Evolutionary conservation across 2,888 invertebrate species (phyloP).

Genomic region (Deilephila elpenor): DNA sequence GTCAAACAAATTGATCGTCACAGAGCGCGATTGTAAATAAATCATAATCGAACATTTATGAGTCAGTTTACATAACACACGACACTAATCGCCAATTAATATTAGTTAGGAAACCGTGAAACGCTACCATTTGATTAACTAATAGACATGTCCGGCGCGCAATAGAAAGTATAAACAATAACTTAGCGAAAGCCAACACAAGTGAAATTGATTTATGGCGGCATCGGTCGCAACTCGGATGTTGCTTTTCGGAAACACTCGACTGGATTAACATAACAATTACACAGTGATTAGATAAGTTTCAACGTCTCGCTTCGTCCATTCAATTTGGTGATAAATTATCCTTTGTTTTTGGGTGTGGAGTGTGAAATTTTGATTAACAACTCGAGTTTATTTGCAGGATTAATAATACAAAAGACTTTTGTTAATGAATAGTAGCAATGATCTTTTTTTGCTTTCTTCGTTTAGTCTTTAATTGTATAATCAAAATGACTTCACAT

Average conservation of each 20-base stretch:
- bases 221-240: constrained; percentile 58
- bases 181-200: constrained; percentile 77
- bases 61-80: constrained; percentile 33
- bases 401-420: not conserved
- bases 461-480: no score
- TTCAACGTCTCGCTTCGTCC: constrained; percentile 34
- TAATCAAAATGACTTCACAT: no score
- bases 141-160: constrained; percentile 61
- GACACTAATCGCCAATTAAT: constrained; percentile 60
- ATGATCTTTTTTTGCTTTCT: no score
- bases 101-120: constrained; percentile 70
- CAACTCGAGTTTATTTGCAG: not conserved
- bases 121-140: constrained; percentile 74
- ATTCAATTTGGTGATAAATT: constrained; percentile 4
- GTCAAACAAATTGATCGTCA: constrained; percentile 30
- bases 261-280: constrained; percentile 80
- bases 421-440: no score
- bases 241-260: constrained; percentile 80
- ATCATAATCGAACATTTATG: constrained; percentile 32
- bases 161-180: constrained; percentile 84
- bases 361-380: constrained; percentile 33
- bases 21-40: constrained; percentile 28
- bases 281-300: constrained; percentile 74
- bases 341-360: not conserved
- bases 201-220: constrained; percentile 83